Evolutionary conservation across 1,140 invertebrate genomes (phyloP).

Genomic region (Papilio machaon): DNA sequence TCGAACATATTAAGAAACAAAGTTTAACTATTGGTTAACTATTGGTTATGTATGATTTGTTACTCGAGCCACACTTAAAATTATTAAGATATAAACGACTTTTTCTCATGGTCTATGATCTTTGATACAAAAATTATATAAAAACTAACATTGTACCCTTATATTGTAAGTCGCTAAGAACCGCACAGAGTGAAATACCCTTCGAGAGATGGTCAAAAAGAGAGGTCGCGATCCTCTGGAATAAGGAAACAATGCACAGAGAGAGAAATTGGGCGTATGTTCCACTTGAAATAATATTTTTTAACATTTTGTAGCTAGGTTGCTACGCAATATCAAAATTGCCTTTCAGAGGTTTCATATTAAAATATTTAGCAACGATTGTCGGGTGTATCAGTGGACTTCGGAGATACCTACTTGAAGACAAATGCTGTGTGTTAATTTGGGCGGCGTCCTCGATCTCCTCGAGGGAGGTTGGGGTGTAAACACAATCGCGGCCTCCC

Average conservation of each 20-base stretch:
- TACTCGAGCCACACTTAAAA: not conserved
- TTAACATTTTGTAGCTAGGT: not conserved
- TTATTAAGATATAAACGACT: not conserved
- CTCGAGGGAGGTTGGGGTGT: slow-evolving; percentile 60
- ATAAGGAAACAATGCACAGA: too few species aligned
- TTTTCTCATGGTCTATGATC: too few species aligned
- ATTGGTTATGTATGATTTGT: not conserved
- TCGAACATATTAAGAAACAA: not conserved
- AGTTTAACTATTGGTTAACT: not conserved
- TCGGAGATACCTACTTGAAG: slow-evolving; percentile 47
- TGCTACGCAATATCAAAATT: not conserved
- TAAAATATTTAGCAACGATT: slow-evolving; percentile 40
- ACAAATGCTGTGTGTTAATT: slow-evolving; percentile 77
- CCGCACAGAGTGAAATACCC: too few species aligned
- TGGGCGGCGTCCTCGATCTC: slow-evolving; percentile 57
- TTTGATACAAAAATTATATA: too few species aligned
- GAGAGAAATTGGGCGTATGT: not conserved
- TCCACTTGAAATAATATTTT: not conserved
- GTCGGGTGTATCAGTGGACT: slow-evolving; percentile 34
- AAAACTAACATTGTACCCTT: too few species aligned
- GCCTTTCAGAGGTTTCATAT: slow-evolving; percentile 25
- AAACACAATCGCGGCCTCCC: slow-evolving; percentile 78
- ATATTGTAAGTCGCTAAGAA: too few species aligned
- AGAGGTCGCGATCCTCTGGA: too few species aligned
- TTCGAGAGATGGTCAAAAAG: too few species aligned